These are phyloP conservation scores for Gonioctena quinquepunctata DNA, from an alignment of 1,140 invertebrate genomes.

Conservation along the genomic window DNA sequence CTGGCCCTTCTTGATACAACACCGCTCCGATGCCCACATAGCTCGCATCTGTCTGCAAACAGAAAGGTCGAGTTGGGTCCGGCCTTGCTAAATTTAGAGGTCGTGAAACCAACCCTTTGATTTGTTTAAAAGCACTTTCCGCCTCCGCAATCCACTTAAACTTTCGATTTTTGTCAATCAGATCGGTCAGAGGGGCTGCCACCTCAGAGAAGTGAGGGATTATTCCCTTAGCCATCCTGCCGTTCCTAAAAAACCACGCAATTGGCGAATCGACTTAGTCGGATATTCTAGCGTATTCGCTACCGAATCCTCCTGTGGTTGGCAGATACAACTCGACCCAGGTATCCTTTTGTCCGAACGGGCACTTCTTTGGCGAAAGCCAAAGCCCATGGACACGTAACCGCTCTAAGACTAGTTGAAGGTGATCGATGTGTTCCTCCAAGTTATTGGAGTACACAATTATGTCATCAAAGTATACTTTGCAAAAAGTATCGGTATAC, in stretches of 20 bases:
- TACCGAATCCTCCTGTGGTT: slow-evolving; percentile 13
- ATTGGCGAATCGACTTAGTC: not conserved
- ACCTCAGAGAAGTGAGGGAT: slow-evolving; percentile 29
- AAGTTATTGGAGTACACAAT: not conserved
- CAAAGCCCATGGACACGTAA: not conserved
- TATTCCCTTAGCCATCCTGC: slow-evolving; percentile 44
- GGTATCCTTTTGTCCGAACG: not conserved
- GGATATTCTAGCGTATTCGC: not conserved
- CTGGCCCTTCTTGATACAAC: slow-evolving; percentile 34
- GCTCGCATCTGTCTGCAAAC: too few species aligned
- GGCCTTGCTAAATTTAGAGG: slow-evolving; percentile 30
- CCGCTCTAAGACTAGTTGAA: slow-evolving; percentile 15
- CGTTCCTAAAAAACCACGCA: slow-evolving; percentile 36
- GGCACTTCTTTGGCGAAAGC: slow-evolving; percentile 13
- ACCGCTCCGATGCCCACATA: too few species aligned
- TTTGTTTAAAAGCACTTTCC: slow-evolving; percentile 28
- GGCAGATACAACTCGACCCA: slow-evolving; percentile 12
- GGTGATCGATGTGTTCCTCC: slow-evolving; percentile 6
- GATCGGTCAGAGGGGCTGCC: slow-evolving; percentile 32
- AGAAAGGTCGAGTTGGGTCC: too few species aligned
- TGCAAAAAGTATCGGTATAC: too few species aligned
- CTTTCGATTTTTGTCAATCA: slow-evolving; percentile 19
- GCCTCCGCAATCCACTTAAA: slow-evolving; percentile 11
- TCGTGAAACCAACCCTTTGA: slow-evolving; percentile 41
- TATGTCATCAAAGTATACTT: too few species aligned